phyloP scores from a whole-genome alignment of 2,888 invertebrate species.

The Coelinius sp. region DNA sequence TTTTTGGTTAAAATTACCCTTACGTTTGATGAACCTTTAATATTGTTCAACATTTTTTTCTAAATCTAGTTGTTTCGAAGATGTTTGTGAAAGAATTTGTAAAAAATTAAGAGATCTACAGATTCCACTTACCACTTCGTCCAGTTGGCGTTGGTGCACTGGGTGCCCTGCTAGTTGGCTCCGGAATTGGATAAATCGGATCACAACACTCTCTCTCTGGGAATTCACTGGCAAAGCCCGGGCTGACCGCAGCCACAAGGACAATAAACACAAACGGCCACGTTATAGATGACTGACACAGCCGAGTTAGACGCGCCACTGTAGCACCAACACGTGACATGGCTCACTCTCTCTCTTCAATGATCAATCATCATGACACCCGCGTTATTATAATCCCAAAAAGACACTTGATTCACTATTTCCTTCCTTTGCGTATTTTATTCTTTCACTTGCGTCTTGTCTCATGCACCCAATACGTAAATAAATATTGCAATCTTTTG shows the following conservation, averaged over 20 bases:
- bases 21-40: too few relatives aligned
- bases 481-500: neutral
- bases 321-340: conserved; percentile 62
- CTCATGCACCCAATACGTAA: neutral
- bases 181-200: conserved; percentile 83
- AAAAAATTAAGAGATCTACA: too few relatives aligned
- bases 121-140: conserved; percentile 67
- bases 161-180: conserved; percentile 72
- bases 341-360: conserved; percentile 55
- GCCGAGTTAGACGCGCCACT: conserved; percentile 55
- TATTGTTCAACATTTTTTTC: too few relatives aligned
- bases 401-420: neutral
- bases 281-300: conserved; percentile 42
- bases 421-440: neutral
- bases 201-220: conserved; percentile 95
- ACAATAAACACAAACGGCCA: conserved; percentile 39
- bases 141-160: conserved; percentile 74
- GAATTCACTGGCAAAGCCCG: conserved; percentile 82
- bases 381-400: neutral
- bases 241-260: conserved; percentile 49
- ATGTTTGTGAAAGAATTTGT: too few relatives aligned
- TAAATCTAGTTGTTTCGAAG: too few relatives aligned
- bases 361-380: conserved; percentile 53
- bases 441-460: neutral
- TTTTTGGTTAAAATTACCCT: too few relatives aligned